A percentile compares a stretch with the other conserved stretches of the same genome.
Evolutionary conservation across 1,140 invertebrate species (phyloP).

Genomic region (Chionoecetes opilio): DNA sequence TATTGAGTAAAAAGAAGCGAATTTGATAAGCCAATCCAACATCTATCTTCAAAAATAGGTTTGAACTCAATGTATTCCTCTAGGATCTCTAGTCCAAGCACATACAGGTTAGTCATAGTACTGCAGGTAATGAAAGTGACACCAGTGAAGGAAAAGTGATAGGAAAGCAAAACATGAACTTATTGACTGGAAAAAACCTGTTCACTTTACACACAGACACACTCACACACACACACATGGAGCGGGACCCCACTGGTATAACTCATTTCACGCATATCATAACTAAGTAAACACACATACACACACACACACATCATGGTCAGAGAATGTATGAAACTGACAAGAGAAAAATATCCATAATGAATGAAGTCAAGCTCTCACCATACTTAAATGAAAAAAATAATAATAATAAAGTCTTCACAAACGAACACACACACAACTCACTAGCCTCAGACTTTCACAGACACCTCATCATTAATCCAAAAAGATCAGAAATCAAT

Average conservation of each 20-base stretch:
- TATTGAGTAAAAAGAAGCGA: no score
- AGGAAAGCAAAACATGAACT: no score
- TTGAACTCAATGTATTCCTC: not conserved
- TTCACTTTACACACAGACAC: not conserved
- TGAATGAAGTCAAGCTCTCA: no score
- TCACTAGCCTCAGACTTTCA: no score
- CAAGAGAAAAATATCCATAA: no score
- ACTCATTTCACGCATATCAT: not conserved
- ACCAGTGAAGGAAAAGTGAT: no score
- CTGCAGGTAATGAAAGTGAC: no score
- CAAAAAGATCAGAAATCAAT: not conserved
- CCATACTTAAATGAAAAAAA: not conserved
- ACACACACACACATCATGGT: conserved; percentile 51
- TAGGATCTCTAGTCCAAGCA: not conserved
- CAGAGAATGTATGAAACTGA: no score
- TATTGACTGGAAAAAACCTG: no score
- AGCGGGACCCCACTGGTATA: not conserved
- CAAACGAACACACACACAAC: conserved; percentile 40
- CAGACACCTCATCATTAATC: not conserved
- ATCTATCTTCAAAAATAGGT: not conserved
- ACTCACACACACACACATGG: not conserved
- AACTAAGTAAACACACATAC: conserved; percentile 20
- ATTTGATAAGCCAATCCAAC: no score
- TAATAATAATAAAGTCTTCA: not conserved
- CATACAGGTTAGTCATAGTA: not conserved